Evolutionary conservation across 2,888 invertebrate genomes (phyloP).

Genomic region (Morinoia aosen): DNA sequence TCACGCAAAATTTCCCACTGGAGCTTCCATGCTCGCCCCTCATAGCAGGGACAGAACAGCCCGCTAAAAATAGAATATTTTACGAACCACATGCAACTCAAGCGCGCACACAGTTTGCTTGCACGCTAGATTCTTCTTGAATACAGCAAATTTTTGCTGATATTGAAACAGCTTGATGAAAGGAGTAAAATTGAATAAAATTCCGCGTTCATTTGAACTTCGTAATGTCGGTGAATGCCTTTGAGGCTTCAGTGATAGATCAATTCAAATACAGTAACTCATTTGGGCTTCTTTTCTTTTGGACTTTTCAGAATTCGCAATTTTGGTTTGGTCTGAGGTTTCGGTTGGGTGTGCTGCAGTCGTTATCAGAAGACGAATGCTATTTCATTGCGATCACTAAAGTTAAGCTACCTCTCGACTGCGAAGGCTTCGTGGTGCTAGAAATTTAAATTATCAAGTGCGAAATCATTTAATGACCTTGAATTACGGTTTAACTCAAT

Average conservation of each 20-base stretch:
- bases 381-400: too few species aligned
- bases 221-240: not conserved
- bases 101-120: not conserved
- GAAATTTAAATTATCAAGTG: too few species aligned
- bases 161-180: not conserved
- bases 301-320: too few species aligned
- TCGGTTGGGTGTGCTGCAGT: not conserved
- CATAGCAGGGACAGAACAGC: not conserved
- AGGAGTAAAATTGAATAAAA: not conserved
- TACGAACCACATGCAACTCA: not conserved
- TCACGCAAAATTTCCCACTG: not conserved
- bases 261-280: too few species aligned
- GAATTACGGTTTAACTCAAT: too few species aligned
- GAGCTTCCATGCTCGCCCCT: not conserved
- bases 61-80: not conserved
- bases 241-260: not conserved
- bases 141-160: not conserved
- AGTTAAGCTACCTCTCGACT: too few species aligned
- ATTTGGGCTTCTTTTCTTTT: too few species aligned
- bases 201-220: not conserved
- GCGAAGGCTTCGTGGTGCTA: too few species aligned
- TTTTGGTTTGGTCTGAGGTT: not conserved
- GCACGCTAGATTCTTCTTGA: not conserved
- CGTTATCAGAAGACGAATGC: too few species aligned
- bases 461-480: too few species aligned